These are phyloP conservation scores for Acanthosepion esculentum DNA, from an alignment of 2,888 invertebrate genomes.

Conservation along the genomic window DNA sequence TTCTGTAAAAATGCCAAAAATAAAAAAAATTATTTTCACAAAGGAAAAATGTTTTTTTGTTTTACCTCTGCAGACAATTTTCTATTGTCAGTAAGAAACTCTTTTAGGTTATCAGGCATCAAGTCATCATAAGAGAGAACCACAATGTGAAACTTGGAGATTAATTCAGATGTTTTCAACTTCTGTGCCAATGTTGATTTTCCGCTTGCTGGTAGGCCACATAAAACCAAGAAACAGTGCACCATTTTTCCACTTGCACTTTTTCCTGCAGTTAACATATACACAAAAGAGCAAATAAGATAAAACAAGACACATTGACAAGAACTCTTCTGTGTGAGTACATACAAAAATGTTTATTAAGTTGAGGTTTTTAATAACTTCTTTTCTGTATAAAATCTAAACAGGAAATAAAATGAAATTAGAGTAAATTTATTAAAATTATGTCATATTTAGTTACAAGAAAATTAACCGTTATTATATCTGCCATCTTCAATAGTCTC, in stretches of 20 bases:
- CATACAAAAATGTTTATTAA: neutral
- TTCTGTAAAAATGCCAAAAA: no score
- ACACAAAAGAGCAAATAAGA: neutral
- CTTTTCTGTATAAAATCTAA: neutral
- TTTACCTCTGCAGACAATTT: constrained; percentile 44
- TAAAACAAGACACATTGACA: neutral
- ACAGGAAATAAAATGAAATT: neutral
- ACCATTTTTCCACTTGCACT: neutral
- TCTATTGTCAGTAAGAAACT: neutral
- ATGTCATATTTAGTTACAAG: neutral
- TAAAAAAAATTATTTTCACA: no score
- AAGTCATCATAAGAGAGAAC: constrained; percentile 62
- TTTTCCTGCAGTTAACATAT: neutral
- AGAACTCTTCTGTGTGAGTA: neutral
- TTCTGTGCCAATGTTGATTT: constrained; percentile 58
- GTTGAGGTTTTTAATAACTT: no score
- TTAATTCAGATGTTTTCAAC: constrained; percentile 48
- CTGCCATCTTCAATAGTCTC: no score
- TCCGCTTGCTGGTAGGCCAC: constrained; percentile 66
- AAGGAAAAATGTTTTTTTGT: neutral
- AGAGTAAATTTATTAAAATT: neutral
- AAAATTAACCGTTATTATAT: neutral
- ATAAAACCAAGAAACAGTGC: constrained; percentile 58
- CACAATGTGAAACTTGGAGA: constrained; percentile 38
- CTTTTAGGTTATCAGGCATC: constrained; percentile 52